These are phyloP conservation scores for Arctocebus calabarensis DNA, from an alignment of 2,797 vertebrate genomes.

Conservation along the genomic window DNA sequence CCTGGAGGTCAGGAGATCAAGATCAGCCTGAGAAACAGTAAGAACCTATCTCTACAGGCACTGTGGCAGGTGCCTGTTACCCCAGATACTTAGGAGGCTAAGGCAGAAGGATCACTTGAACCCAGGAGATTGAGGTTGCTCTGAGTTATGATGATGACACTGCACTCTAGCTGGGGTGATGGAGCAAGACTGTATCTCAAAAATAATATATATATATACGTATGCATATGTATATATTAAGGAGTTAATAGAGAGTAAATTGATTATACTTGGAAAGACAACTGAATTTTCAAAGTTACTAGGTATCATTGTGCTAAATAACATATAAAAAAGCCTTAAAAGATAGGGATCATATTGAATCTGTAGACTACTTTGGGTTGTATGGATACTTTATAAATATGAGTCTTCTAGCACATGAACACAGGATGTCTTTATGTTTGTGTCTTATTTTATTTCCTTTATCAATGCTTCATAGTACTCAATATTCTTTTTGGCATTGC, in stretches of 20 bases:
- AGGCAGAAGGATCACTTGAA: neutral
- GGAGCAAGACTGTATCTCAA: no score
- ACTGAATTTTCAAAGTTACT: constrained; percentile 5
- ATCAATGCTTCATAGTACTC: neutral
- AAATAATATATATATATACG: no score
- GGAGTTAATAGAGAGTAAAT: neutral
- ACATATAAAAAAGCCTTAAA: constrained; percentile 1
- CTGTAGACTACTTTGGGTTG: neutral
- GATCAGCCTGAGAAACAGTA: neutral
- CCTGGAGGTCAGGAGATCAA: neutral
- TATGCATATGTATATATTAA: neutral
- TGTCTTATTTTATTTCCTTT: neutral
- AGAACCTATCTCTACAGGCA: neutral
- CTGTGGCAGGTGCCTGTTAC: neutral
- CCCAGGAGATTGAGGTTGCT: neutral
- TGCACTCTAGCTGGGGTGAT: neutral
- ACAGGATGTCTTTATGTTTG: neutral
- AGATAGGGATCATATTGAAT: neutral
- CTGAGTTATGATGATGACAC: neutral
- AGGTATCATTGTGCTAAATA: constrained; percentile 45
- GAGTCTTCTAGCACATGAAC: neutral
- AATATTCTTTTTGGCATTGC: neutral
- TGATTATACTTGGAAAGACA: neutral
- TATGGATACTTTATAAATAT: neutral
- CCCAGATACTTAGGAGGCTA: neutral